Percentiles rank a stretch among this genome's conserved stretches.
These are phyloP conservation scores for Cheilosia variabilis DNA, from an alignment of 2,888 invertebrate species.

Conservation along the genomic window DNA sequence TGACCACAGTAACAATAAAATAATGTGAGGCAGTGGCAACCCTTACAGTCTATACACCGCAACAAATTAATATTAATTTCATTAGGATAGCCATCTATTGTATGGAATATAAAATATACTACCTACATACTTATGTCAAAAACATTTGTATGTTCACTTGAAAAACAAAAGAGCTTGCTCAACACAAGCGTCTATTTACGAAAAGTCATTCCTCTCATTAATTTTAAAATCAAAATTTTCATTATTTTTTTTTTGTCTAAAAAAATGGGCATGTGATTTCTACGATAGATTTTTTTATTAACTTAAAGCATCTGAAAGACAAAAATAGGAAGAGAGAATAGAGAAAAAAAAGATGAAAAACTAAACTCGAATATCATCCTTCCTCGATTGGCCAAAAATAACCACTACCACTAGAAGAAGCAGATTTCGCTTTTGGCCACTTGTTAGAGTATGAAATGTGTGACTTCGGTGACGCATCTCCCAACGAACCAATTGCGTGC, in stretches of 20 bases:
- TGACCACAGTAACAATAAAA: too few relatives aligned
- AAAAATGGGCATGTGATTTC: constrained; percentile 30
- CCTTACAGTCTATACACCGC: not conserved
- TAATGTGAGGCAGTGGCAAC: not conserved
- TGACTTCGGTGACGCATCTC: constrained; percentile 42
- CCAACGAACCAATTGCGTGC: constrained; percentile 38
- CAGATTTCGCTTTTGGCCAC: constrained; percentile 49
- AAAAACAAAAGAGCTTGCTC: not conserved
- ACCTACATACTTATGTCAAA: not conserved
- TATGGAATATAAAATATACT: not conserved
- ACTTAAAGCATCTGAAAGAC: constrained; percentile 34
- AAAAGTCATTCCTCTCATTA: not conserved
- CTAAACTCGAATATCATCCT: constrained; percentile 55
- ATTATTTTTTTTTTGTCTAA: not conserved
- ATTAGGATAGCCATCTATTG: constrained; percentile 5
- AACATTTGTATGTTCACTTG: constrained; percentile 1
- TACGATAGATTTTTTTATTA: constrained; percentile 34
- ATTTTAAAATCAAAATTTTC: constrained; percentile 29
- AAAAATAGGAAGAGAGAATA: constrained; percentile 41
- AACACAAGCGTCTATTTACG: not conserved
- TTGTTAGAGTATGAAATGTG: constrained; percentile 57
- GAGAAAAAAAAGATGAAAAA: constrained; percentile 2
- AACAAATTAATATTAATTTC: not conserved
- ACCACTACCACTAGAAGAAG: constrained; percentile 48
- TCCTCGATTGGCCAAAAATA: constrained; percentile 67